Base-by-base conservation (phyloP, 2,113 vertebrate genomes). In the Noturus placidus region DNA sequence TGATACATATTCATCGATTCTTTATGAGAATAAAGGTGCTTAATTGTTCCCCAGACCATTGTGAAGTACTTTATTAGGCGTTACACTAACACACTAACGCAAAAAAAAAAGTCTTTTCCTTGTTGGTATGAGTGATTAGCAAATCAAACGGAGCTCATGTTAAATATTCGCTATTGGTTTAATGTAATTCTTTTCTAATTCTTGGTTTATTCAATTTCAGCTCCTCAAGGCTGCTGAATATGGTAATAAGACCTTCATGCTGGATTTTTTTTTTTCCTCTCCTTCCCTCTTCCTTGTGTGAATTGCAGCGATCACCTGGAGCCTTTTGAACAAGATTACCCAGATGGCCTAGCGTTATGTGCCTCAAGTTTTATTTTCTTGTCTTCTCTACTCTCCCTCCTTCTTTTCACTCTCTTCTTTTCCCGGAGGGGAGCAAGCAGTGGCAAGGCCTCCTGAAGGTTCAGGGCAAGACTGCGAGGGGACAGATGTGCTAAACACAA, bases 241-340 rank as follows among this genome's bases (percentile, higher is more conserved):
- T 96, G 95, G 92, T 95, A 96, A 96, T 96, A 88, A 94, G 93
- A 92, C 92, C 92, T 91, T 92, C 52, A 50, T 87, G 92, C 90
- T 91, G 92, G 6, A 6, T 6, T 82, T 65, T 83, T 70, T 42
- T 69, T 63, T 46, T 61, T 92, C 78, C 42, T 38, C 42, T 33
- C 14, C 27, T 19, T 2, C 52, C 56, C 27, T 93, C 93, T 93
- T 92, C 93, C 94, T 93, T 95, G 94, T 94, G 94, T 95, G 95
- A 95, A 95, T 95, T 96, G 94, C 94, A 94, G 93, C 92, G 92
- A 95, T 96, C 92, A 94, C 95, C 95, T 94, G 92, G 83, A 95
- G 95, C 94, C 93, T 95, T 95, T 95, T 94, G 93, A 96, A 93
- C 94, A 94, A 95, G 95, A 95, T 96, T 95, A 96, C 94, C 95